A percentile compares a stretch with the other conserved stretches of the same genome.
Evolutionary conservation across 1,140 invertebrate genomes (phyloP).

Genomic region (Protaetia brevitarsis): DNA sequence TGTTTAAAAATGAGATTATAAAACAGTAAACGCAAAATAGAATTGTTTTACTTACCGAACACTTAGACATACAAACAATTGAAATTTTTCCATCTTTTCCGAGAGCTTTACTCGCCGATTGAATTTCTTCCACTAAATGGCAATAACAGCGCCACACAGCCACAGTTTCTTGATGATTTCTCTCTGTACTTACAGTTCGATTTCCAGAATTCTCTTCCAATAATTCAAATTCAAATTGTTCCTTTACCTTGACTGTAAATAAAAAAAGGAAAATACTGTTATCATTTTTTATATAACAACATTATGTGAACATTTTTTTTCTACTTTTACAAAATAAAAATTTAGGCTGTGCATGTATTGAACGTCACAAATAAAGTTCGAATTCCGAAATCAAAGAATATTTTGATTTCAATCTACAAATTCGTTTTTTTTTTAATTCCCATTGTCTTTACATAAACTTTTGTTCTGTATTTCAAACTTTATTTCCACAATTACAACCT

Average conservation of each 20-base stretch:
- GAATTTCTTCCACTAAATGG: constrained; percentile 80
- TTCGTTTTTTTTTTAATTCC: too few species aligned
- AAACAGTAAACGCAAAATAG: constrained; percentile 34
- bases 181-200: constrained; percentile 48
- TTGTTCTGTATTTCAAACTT: too few species aligned
- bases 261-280: too few species aligned
- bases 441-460: too few species aligned
- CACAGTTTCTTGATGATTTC: constrained; percentile 60
- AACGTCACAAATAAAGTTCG: too few species aligned
- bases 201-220: constrained; percentile 56
- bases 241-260: constrained; percentile 77
- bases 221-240: constrained; percentile 75
- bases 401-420: too few species aligned
- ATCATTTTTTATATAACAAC: too few species aligned
- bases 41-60: constrained; percentile 60
- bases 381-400: too few species aligned
- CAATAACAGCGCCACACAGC: constrained; percentile 73
- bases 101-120: constrained; percentile 75
- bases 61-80: constrained; percentile 91
- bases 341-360: too few species aligned
- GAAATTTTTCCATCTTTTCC: constrained; percentile 99
- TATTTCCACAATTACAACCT: too few species aligned
- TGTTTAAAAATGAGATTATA: constrained; percentile 46
- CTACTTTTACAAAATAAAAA: too few species aligned
- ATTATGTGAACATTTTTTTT: too few species aligned